phyloP scores from a whole-genome alignment of 2,888 invertebrate species.

The Lordiphosa andalusiaca region DNA sequence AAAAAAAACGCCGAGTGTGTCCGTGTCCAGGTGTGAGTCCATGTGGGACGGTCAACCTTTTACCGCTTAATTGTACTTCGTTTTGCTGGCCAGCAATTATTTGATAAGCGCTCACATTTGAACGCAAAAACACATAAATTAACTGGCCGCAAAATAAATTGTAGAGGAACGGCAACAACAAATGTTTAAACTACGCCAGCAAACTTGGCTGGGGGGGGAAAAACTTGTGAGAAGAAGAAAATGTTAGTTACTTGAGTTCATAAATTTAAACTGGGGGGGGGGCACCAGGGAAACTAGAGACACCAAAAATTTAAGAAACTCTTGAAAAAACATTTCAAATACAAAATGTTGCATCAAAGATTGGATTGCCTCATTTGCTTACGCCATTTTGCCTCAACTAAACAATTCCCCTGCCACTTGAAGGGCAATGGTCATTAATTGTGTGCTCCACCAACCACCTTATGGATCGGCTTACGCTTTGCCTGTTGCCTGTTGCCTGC shows the following conservation, averaged over 20 bases:
- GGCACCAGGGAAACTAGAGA: constrained; percentile 22
- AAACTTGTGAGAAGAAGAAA: constrained; percentile 43
- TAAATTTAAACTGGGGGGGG: constrained; percentile 60
- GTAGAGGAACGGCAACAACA: constrained; percentile 40
- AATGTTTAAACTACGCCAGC: constrained; percentile 43
- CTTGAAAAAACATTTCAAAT: too few relatives aligned
- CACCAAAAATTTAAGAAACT: too few relatives aligned
- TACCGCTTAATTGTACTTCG: constrained; percentile 78
- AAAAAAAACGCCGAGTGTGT: constrained; percentile 5
- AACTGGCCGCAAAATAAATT: constrained; percentile 66
- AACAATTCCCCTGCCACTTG: too few relatives aligned
- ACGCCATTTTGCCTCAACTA: too few relatives aligned
- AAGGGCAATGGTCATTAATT: too few relatives aligned
- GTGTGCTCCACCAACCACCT: too few relatives aligned
- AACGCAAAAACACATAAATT: constrained; percentile 59
- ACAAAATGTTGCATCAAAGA: too few relatives aligned
- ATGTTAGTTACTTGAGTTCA: constrained; percentile 56
- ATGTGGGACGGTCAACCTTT: constrained; percentile 45
- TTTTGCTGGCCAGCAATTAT: constrained; percentile 78
- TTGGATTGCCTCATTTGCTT: too few relatives aligned
- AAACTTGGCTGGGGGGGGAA: constrained; percentile 30
- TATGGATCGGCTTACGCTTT: constrained; percentile 31
- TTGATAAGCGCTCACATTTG: constrained; percentile 78
- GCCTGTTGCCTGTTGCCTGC: constrained; percentile 18
- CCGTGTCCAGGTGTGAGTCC: constrained; percentile 31